Evolutionary conservation across 2,888 invertebrate species (phyloP), one percentile per base, ranked within the genome.

Genomic region (Synanthedon andrenaeformis): DNA sequence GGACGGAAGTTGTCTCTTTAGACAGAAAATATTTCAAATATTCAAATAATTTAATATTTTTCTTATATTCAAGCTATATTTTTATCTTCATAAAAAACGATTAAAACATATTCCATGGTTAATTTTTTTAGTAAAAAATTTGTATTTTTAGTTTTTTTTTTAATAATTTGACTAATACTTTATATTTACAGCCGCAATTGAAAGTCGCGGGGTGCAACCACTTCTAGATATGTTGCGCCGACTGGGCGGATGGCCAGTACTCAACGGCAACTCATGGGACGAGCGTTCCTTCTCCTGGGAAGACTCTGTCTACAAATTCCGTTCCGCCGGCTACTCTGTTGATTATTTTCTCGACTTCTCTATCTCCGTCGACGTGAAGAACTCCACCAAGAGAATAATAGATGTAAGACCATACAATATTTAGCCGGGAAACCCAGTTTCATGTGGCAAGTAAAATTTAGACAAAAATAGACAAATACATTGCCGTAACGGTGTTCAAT

Each of bases 201-300:
- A 97, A 72, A 84, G 90, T 3, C 90, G 93, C 52, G 97, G 96
- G 0, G 76, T 94, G 49, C 79, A 84, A 3, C 96, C 97, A 0
- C 89, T 97, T 45, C 78, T 90, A 54, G 83, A 89, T 0, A 92
- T 96, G 72, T 79, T 97, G 53, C 88, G 89, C 42, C 86, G 90
- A n/a, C 88, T 98, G 19, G 97, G 98, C 1, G 97, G 97, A 3
- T 98, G 97, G 97, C 98, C 98, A 0, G 93, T 95, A n/a, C 82
- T 97, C 42, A 92, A 93, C 60, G 96, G 93, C 0, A 89, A 91
- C 41, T 59, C 72, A 0, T 97, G 96, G 96, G 89, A 92, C 61
- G 91, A 91, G 41, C 76, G 76, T 0, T 76, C 84, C 11, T 97
- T 95, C 87, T 89, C 91, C 59, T 97, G 97, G 97, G 92, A 92